Percentiles rank a stretch among this genome's conserved stretches.
phyloP scores from a whole-genome alignment of 1,140 invertebrate species.

The Contarinia nasturtii region DNA sequence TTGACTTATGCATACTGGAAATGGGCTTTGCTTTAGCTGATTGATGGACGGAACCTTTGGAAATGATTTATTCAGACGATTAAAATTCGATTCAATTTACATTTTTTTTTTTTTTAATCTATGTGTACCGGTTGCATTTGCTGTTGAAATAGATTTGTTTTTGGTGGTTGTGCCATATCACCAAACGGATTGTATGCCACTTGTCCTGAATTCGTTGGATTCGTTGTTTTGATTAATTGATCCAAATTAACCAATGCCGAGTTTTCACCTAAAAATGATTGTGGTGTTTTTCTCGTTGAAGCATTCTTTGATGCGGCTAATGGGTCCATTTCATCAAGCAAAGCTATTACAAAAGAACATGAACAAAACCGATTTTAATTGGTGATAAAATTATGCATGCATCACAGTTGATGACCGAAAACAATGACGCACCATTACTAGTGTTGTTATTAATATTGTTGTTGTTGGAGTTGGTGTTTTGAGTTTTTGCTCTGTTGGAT shows the following conservation, averaged over 20 bases:
- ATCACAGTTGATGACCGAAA: not conserved
- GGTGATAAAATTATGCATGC: not conserved
- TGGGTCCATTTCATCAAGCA: conserved; percentile 22
- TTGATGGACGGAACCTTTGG: conserved; percentile 28
- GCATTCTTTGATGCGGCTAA: conserved; percentile 22
- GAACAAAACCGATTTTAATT: not conserved
- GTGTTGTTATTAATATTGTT: conserved; percentile 27
- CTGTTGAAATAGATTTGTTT: conserved; percentile 25
- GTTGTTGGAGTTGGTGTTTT: conserved; percentile 19
- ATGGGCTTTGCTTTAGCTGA: conserved; percentile 29
- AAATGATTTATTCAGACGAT: not conserved
- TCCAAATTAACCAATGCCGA: conserved; percentile 86
- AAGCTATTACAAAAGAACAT: conserved; percentile 8
- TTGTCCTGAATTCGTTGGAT: conserved; percentile 10
- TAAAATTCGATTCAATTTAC: not conserved
- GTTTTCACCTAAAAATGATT: conserved; percentile 86
- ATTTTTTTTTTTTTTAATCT: not conserved
- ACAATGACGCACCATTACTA: conserved; percentile 9
- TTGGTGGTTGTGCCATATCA: conserved; percentile 20
- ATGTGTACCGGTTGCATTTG: conserved; percentile 23
- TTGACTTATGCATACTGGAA: conserved; percentile 22
- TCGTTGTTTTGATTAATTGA: conserved; percentile 61
- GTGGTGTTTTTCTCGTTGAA: conserved; percentile 65
- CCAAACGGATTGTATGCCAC: conserved; percentile 24
- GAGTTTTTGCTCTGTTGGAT: conserved; percentile 37